A percentile compares a stretch with the other conserved stretches of the same genome.
phyloP scores from a whole-genome alignment of 2,113 vertebrate species.

The Poeciliopsis occidentalis region DNA sequence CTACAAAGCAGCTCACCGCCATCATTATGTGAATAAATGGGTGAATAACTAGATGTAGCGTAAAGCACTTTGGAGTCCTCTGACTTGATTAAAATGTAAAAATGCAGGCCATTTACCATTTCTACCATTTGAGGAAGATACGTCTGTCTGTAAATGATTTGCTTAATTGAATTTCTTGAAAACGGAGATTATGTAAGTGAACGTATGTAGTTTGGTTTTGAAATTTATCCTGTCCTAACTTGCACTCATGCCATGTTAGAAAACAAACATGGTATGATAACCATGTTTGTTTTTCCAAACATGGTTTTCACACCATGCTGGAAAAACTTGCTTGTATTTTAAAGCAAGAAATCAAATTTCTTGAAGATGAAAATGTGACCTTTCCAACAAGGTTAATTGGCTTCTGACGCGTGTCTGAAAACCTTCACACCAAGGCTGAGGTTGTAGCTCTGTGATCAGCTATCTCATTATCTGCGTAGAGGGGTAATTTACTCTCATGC shows the following conservation, averaged over 20 bases:
- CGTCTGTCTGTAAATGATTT: not conserved
- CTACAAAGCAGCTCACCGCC: too few species aligned
- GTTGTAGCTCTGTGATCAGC: slow-evolving; percentile 50
- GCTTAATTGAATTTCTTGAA: not conserved
- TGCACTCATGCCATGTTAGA: not conserved
- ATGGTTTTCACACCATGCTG: too few species aligned
- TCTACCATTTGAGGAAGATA: not conserved
- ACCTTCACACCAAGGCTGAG: slow-evolving; percentile 37
- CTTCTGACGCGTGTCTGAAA: slow-evolving; percentile 18
- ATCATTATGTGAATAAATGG: too few species aligned
- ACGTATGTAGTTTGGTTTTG: not conserved
- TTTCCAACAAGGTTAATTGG: slow-evolving; percentile 42
- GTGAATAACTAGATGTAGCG: too few species aligned
- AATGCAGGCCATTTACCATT: too few species aligned
- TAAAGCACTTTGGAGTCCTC: too few species aligned
- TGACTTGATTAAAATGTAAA: too few species aligned
- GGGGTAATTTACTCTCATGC: slow-evolving; percentile 51
- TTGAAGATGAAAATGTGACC: slow-evolving; percentile 19
- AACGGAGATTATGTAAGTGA: not conserved
- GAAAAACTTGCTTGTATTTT: too few species aligned
- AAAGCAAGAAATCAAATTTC: not conserved
- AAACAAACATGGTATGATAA: too few species aligned
- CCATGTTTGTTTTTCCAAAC: too few species aligned
- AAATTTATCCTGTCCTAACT: not conserved
- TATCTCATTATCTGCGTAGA: slow-evolving; percentile 56